A percentile compares a stretch with the other conserved stretches of the same genome.
Evolutionary conservation across 2,797 vertebrate species (phyloP).

Genomic region (Parotocinclus haroldoi): DNA sequence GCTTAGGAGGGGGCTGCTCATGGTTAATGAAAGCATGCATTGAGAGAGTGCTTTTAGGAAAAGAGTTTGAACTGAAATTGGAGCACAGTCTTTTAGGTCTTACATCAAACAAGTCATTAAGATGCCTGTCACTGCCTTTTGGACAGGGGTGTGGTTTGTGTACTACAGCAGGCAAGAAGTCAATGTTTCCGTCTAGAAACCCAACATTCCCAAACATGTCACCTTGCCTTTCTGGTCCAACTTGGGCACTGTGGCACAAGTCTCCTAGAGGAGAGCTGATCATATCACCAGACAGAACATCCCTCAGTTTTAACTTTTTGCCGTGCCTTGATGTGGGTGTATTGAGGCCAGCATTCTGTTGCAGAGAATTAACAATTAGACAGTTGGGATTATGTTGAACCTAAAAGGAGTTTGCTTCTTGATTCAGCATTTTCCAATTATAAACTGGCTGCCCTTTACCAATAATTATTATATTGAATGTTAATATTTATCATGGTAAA

Average conservation of each 20-base stretch:
- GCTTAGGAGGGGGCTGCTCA: constrained; percentile 79
- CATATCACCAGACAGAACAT: constrained; percentile 79
- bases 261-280: constrained; percentile 82
- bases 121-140: constrained; percentile 57
- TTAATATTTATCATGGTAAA: neutral
- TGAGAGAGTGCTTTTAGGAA: constrained; percentile 74
- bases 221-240: constrained; percentile 70
- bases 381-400: constrained; percentile 4
- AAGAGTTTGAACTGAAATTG: constrained; percentile 58
- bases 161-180: constrained; percentile 66
- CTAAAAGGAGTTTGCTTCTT: constrained; percentile 18
- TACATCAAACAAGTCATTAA: constrained; percentile 42
- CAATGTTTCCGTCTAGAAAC: constrained; percentile 78
- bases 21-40: constrained; percentile 72
- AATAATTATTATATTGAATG: neutral
- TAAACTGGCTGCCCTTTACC: constrained; percentile 7
- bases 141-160: constrained; percentile 48
- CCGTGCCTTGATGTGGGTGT: constrained; percentile 75
- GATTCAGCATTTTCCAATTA: constrained; percentile 27
- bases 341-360: constrained; percentile 78
- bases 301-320: constrained; percentile 71
- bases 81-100: constrained; percentile 55
- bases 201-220: constrained; percentile 83
- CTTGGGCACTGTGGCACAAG: constrained; percentile 79
- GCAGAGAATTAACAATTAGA: constrained; percentile 34